Evolutionary conservation across 2,797 vertebrate genomes (phyloP).

Genomic region (Anisognathus igniventris): DNA sequence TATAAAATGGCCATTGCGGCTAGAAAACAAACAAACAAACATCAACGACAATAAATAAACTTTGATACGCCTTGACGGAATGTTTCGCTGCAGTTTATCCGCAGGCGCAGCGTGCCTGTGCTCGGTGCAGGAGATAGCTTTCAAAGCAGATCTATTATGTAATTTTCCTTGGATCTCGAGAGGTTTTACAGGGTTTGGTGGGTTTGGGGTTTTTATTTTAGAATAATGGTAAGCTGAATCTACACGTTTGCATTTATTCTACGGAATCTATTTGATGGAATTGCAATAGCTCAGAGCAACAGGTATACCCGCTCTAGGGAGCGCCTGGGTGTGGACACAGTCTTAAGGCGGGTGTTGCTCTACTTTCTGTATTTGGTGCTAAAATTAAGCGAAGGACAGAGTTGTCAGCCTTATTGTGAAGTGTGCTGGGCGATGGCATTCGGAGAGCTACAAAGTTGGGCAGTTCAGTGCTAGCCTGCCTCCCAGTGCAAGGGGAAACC

Average conservation of each 20-base stretch:
- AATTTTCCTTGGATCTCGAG: background rate
- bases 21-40: background rate
- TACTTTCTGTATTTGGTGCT: background rate
- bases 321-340: background rate
- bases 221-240: background rate
- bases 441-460: background rate
- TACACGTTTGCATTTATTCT: background rate
- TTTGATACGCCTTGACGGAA: background rate
- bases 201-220: background rate
- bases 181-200: background rate
- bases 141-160: background rate
- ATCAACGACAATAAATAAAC: background rate
- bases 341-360: background rate
- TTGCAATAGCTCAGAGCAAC: slow-evolving; percentile 39
- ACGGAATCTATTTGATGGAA: background rate
- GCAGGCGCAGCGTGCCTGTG: background rate
- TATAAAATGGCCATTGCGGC: background rate
- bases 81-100: background rate
- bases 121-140: background rate
- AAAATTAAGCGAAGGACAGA: background rate
- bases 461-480: slow-evolving; percentile 12
- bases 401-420: background rate
- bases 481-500: slow-evolving; percentile 53
- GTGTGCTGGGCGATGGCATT: background rate
- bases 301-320: slow-evolving; percentile 23